These are phyloP conservation scores for Synanthedon myopaeformis DNA, from an alignment of 2,888 invertebrate genomes.

Conservation along the genomic window DNA sequence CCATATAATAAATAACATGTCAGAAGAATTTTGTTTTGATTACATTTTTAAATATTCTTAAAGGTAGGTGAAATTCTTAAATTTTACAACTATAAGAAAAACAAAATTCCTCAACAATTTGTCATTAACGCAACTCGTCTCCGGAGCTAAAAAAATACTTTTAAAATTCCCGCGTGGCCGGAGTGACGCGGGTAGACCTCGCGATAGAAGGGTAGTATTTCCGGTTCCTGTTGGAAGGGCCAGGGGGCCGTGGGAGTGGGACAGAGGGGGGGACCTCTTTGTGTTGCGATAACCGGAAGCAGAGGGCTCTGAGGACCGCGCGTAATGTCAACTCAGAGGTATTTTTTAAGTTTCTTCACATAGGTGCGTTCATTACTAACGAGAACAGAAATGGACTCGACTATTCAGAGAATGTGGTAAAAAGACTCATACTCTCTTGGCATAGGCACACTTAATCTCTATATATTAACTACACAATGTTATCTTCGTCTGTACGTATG, in stretches of 20 bases:
- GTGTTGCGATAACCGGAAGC: conserved; percentile 69
- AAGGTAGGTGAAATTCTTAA: neutral
- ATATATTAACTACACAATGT: too few relatives aligned
- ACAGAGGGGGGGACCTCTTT: conserved; percentile 47
- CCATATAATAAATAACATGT: too few relatives aligned
- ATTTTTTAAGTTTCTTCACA: conserved; percentile 59
- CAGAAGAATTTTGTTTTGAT: too few relatives aligned
- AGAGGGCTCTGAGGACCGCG: conserved; percentile 61
- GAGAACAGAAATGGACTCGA: neutral
- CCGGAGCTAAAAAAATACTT: conserved; percentile 41
- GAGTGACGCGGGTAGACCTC: conserved; percentile 58
- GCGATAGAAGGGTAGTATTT: conserved; percentile 69
- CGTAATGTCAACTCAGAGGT: conserved; percentile 64
- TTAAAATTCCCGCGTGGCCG: conserved; percentile 36
- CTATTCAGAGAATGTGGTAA: too few relatives aligned
- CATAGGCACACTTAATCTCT: too few relatives aligned
- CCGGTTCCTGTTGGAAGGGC: conserved; percentile 47
- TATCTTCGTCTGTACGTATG: too few relatives aligned
- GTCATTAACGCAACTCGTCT: conserved; percentile 30
- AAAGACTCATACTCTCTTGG: too few relatives aligned
- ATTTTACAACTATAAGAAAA: neutral
- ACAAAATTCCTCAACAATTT: conserved; percentile 15
- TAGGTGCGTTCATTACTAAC: conserved; percentile 45
- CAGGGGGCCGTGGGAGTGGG: conserved; percentile 18
- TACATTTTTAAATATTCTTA: neutral